A percentile compares a stretch with the other conserved stretches of the same genome.
Conservation (phyloP, 2,113 vertebrate genomes). For the Platysteira castanea region DNA sequence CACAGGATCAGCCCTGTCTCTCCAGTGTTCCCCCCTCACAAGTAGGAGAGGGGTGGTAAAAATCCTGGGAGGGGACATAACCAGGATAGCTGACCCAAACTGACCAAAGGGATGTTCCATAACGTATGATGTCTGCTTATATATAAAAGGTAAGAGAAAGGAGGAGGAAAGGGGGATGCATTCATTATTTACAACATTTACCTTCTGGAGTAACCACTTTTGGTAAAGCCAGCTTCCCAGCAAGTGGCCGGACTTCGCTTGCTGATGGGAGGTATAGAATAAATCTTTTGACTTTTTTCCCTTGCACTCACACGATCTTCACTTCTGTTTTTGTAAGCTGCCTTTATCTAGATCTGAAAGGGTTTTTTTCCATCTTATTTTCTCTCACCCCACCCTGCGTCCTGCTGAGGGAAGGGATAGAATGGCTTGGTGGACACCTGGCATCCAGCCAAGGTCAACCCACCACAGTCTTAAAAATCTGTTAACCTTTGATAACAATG, state of each 20-base stretch:
- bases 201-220: not conserved
- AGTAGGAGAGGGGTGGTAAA: rapidly evolving
- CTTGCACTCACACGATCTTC: not conserved
- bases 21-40: not conserved
- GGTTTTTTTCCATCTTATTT: not conserved
- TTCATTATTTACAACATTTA: not conserved
- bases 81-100: not conserved
- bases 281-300: not conserved
- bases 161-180: not conserved
- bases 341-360: not conserved
- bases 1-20: not conserved
- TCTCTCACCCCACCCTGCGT: not conserved
- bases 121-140: not conserved
- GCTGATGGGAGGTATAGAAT: not conserved
- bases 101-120: not conserved
- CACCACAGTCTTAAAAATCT: not conserved
- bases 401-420: not conserved
- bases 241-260: rapidly evolving
- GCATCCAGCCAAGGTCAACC: not conserved
- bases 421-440: not conserved
- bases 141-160: not conserved
- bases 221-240: not conserved
- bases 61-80: not conserved
- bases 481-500: not conserved
- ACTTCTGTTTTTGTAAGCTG: not conserved